phyloP scores from a whole-genome alignment of 2,797 vertebrate species.

The Eulemur mongoz region DNA sequence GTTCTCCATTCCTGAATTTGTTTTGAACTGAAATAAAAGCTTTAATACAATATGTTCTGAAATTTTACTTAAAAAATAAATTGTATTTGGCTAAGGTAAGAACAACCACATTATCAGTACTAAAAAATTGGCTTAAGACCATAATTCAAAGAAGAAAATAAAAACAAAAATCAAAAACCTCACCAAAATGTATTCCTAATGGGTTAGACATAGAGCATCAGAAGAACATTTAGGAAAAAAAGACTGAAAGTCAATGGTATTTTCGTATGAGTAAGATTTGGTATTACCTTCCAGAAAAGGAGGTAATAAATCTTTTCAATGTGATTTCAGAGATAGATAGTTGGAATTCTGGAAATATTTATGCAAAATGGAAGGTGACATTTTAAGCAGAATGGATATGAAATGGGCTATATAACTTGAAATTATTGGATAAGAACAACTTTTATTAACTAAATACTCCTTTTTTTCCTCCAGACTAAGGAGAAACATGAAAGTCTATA shows the following conservation, averaged over 20 bases:
- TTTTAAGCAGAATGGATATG: background rate
- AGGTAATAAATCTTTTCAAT: background rate
- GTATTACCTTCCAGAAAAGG: background rate
- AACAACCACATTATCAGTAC: background rate
- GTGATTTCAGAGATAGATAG: slow-evolving; percentile 4
- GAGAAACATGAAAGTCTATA: background rate
- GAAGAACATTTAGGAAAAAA: background rate
- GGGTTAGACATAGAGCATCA: background rate
- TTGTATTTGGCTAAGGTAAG: slow-evolving; percentile 35
- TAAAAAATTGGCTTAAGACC: background rate
- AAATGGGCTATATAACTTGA: background rate
- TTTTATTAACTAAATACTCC: slow-evolving; percentile 16
- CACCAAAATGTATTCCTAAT: background rate
- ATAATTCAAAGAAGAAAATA: background rate
- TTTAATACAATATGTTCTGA: slow-evolving; percentile 32
- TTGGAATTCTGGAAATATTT: background rate
- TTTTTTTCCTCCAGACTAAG: background rate
- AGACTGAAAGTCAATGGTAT: background rate
- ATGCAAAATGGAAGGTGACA: background rate
- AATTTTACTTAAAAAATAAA: slow-evolving; percentile 58
- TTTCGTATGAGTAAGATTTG: slow-evolving; percentile 10
- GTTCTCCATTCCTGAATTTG: background rate
- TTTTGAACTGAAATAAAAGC: slow-evolving; percentile 32
- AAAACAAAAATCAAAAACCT: background rate
- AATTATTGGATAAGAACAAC: background rate